phyloP scores from a whole-genome alignment of 2,113 vertebrate genomes.

The Mus spicilegus region DNA sequence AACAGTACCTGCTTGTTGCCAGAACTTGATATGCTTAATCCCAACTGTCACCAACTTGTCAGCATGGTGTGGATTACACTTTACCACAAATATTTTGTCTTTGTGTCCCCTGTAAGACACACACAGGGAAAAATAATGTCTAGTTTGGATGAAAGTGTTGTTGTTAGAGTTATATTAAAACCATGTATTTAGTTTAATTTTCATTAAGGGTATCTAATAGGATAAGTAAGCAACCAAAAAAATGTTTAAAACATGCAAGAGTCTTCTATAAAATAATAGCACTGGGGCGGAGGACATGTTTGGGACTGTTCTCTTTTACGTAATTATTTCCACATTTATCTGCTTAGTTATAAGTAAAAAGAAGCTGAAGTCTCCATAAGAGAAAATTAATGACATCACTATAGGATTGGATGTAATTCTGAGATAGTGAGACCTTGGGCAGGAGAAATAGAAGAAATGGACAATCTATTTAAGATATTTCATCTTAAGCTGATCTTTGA shows the following conservation, averaged over 20 bases:
- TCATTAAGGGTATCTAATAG: conserved; percentile 13
- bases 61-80: conserved; percentile 94
- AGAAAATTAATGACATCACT: conserved; percentile 20
- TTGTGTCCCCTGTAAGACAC: conserved; percentile 93
- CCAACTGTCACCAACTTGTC: conserved; percentile 97
- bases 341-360: conserved; percentile 34
- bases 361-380: neutral
- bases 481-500: neutral
- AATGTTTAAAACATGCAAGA: neutral
- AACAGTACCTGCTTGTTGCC: conserved; percentile 96
- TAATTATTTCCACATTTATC: neutral
- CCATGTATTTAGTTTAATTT: conserved; percentile 43
- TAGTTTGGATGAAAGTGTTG: conserved; percentile 37
- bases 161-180: conserved; percentile 19
- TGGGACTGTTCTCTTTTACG: neutral
- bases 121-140: neutral
- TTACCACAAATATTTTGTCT: conserved; percentile 98
- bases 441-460: neutral
- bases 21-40: conserved; percentile 98
- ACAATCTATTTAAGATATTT: neutral
- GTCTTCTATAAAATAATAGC: neutral
- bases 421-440: neutral
- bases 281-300: neutral
- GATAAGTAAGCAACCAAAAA: conserved; percentile 18
- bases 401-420: neutral